Conservation (phyloP, 2,888 invertebrate genomes). For the Tribolium freemani region DNA sequence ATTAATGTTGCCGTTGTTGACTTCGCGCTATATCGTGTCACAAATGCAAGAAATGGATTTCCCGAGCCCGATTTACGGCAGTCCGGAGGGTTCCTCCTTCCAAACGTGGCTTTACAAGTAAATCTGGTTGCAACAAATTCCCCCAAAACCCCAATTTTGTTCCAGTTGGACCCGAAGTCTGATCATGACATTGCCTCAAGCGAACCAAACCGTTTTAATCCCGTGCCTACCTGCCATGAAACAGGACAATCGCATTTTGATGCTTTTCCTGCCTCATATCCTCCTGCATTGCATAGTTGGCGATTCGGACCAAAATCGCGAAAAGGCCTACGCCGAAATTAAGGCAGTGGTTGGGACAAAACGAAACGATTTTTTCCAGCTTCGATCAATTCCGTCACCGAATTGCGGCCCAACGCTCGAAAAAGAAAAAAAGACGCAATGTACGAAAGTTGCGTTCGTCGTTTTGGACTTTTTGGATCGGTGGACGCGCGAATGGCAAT, state of each 20-base stretch:
- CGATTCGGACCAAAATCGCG: constrained; percentile 65
- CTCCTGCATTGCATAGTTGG: constrained; percentile 76
- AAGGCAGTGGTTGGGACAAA: constrained; percentile 69
- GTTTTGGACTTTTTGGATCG: constrained; percentile 82
- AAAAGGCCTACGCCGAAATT: constrained; percentile 72
- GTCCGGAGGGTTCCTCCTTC: constrained; percentile 76
- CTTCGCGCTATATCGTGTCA: constrained; percentile 74
- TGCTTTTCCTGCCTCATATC: constrained; percentile 83
- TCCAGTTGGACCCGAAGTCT: constrained; percentile 80
- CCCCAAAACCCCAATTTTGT: not conserved
- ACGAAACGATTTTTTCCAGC: constrained; percentile 29
- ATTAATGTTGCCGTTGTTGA: constrained; percentile 81
- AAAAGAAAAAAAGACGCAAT: constrained; percentile 69
- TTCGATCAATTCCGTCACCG: constrained; percentile 47
- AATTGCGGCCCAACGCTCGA: constrained; percentile 33
- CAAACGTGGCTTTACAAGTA: constrained; percentile 83
- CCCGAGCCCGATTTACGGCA: constrained; percentile 73
- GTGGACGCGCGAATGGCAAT: constrained; percentile 79
- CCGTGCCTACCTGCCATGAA: constrained; percentile 83
- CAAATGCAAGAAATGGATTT: constrained; percentile 60
- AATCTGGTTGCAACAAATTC: too few relatives aligned
- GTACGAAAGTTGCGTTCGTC: constrained; percentile 79
- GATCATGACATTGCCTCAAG: constrained; percentile 74
- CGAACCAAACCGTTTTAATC: constrained; percentile 74
- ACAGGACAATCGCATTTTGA: constrained; percentile 79